Percentiles rank a stretch among this genome's conserved stretches.
These are phyloP conservation scores for Luscinia luscinia DNA, from an alignment of 2,797 vertebrate species.

Conservation along the genomic window DNA sequence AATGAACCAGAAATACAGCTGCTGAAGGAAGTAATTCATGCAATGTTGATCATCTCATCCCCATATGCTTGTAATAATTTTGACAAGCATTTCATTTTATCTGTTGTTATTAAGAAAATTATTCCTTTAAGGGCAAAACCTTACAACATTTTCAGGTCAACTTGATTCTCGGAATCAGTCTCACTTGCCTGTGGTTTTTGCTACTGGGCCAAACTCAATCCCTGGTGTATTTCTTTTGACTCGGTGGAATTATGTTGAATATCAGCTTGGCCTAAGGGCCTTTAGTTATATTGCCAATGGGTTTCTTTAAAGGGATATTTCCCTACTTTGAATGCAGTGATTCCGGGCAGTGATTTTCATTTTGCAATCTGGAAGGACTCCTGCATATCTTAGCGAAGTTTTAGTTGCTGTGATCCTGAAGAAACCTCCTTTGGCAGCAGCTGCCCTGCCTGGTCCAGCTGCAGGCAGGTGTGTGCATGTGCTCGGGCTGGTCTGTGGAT, in stretches of 20 bases:
- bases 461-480: slow-evolving; percentile 19
- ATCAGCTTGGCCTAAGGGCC: slow-evolving; percentile 11
- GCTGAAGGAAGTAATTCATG: slow-evolving; percentile 10
- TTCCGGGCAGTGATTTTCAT: slow-evolving; percentile 39
- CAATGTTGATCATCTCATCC: background rate
- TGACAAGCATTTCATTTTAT: slow-evolving; percentile 26
- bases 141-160: slow-evolving; percentile 34
- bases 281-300: slow-evolving; percentile 14
- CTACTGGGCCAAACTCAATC: slow-evolving; percentile 32
- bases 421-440: background rate
- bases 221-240: slow-evolving; percentile 24
- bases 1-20: background rate
- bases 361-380: slow-evolving; percentile 18
- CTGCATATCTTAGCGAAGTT: slow-evolving; percentile 33
- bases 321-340: slow-evolving; percentile 41
- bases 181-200: slow-evolving; percentile 51
- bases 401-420: background rate
- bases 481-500: slow-evolving; percentile 27
- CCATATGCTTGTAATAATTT: slow-evolving; percentile 16
- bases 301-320: slow-evolving; percentile 36
- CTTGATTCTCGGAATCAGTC: slow-evolving; percentile 48
- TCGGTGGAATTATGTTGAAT: slow-evolving; percentile 27
- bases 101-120: slow-evolving; percentile 40
- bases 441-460: background rate
- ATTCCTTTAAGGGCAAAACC: slow-evolving; percentile 48